phyloP scores from a whole-genome alignment of 2,888 invertebrate species.

The Eristalis intricaria region DNA sequence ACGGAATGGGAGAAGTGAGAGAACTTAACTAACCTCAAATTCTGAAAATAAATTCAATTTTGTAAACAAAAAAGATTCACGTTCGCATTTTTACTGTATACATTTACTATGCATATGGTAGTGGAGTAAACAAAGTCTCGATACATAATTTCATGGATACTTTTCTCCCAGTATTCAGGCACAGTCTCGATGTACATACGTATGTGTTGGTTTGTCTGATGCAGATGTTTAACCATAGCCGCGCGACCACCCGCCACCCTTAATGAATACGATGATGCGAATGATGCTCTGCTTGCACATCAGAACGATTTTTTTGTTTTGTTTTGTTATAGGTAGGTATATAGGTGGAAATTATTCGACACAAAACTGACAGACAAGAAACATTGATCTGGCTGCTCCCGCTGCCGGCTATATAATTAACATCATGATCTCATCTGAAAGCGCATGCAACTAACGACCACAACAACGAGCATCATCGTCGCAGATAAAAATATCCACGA shows the following conservation, averaged over 20 bases:
- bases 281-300: slow-evolving; percentile 35
- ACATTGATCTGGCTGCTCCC: slow-evolving; percentile 65
- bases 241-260: slow-evolving; percentile 46
- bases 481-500: slow-evolving; percentile 57
- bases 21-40: slow-evolving; percentile 29
- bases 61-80: slow-evolving; percentile 55
- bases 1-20: neutral
- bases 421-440: slow-evolving; percentile 67
- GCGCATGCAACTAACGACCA: slow-evolving; percentile 53
- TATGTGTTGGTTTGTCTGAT: slow-evolving; percentile 20
- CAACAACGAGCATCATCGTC: slow-evolving; percentile 27
- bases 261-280: slow-evolving; percentile 56
- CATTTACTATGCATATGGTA: neutral
- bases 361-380: slow-evolving; percentile 70
- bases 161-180: slow-evolving; percentile 54
- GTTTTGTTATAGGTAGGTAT: slow-evolving; percentile 35
- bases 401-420: slow-evolving; percentile 69
- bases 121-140: slow-evolving; percentile 61
- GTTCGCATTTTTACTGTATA: slow-evolving; percentile 36
- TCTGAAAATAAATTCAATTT: slow-evolving; percentile 62
- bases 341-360: slow-evolving; percentile 65
- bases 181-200: neutral
- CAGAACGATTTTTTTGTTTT: slow-evolving; percentile 52
- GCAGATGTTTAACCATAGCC: slow-evolving; percentile 48
- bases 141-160: slow-evolving; percentile 63